Evolutionary conservation across 2,113 vertebrate species (phyloP), one percentile per base, ranked within the genome.

Genomic region (Macaca nemestrina): DNA sequence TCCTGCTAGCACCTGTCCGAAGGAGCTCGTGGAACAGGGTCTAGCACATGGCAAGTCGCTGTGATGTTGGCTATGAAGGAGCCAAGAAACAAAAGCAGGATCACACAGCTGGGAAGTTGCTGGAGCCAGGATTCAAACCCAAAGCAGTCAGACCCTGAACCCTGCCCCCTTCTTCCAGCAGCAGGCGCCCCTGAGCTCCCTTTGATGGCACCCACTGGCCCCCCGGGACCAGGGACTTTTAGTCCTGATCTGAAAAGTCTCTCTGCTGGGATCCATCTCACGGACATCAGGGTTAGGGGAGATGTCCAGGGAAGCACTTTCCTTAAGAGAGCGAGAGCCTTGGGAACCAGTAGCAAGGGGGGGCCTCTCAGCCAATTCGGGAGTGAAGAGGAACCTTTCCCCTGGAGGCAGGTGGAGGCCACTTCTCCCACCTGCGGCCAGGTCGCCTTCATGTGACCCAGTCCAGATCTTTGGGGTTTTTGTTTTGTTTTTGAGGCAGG

Each of bases 61-160:
- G 17, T 30, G 68, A 43, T 1, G 1, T 0, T 3, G 68, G 43
- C 32, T 9, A 4, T 0, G 23, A 48, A 50, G 32, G 13, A 32
- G 11, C 68, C 57, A 9, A 81, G 81, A 30, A 38, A 22, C 23
- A 20, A 67, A 40, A 67, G 82, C 82, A 9, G 84, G 27, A 55
- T 6, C 4, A 8, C 4, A 8, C 8, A 30, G 4, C 52, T 7
- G 5, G 27, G 80, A 50, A 25, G 43, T 78, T 30, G 52, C 59
- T 32, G 30, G 82, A 68, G 38, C 22, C 52, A 38, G 35, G 59
- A 5, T 27, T 35, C 79, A 35, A 75, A 52, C 8, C 50, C 16
- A 27, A 18, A 8, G 48, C 83, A 1, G 40, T 52, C 32, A 35
- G 52, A 1, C 50, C n/a, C 6, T 32, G 11, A 27, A 40, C 6